Base-by-base conservation (phyloP, 2,888 invertebrate species). In the Synergus umbraculus region DNA sequence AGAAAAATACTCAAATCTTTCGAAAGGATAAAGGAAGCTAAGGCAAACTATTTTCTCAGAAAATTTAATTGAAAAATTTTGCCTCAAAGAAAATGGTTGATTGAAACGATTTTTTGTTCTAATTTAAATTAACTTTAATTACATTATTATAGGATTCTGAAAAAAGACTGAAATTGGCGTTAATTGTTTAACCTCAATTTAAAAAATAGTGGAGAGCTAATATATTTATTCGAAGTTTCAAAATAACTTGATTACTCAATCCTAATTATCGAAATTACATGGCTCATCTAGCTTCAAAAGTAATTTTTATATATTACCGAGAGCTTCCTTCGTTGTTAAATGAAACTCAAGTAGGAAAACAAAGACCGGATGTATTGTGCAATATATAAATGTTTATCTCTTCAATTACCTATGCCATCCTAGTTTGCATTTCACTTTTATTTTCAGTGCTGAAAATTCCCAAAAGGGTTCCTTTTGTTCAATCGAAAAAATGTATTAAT, bases 301-400 rank as follows among this genome's bases (percentile, higher is more conserved):
- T 29, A 65, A 65, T 65, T 65, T 65, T 65, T 65, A n/a, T 65
- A 37, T 65, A 65, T 65, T 65, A 41, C n/a, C 15, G 41, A 64
- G 37, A 64, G 65, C 65, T 65, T 65, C 65, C 65, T 65, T 43
- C 41, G 37, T 65, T n/a, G 63, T 63, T 15, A 65, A 41, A 44
- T 73, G 64, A 77, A 37, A 76, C 79, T 12, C 46, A 46, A 46
- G 46, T 46, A 49, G 79, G 82, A 83, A 80, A 87, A 89, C 88
- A 90, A 89, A 89, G 89, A 84, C 88, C 89, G 89, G 90, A 90
- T 86, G 84, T 79, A 82, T 90, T 90, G 87, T 82, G 86, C 86
- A 90, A 90, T 85, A 76, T 44, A 66, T 78, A 80, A 84, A 87
- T 88, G 86, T 89, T 89, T 90, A 89, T 89, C 87, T 86, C 81